Percentiles rank a stretch among this genome's conserved stretches.
phyloP scores from a whole-genome alignment of 2,888 invertebrate species.

The Himalopsyche tibetana region DNA sequence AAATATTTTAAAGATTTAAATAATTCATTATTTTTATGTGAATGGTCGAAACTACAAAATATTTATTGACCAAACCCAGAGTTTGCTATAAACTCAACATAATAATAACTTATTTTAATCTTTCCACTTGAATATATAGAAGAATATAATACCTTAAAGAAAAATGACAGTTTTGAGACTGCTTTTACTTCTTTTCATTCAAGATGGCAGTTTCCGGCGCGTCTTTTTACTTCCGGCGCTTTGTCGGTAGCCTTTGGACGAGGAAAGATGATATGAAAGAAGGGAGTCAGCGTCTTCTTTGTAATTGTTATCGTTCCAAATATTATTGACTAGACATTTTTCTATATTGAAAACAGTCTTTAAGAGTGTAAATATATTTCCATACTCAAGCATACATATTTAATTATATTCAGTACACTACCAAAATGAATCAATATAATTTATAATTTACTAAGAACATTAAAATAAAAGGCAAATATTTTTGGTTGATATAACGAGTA shows the following conservation, averaged over 20 bases:
- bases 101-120: not conserved
- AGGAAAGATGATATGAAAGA: not conserved
- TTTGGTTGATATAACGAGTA: no score
- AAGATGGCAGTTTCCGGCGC: slow-evolving; percentile 38
- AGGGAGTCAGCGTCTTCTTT: not conserved
- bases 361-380: no score
- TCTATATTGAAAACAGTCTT: not conserved
- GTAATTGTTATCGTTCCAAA: not conserved
- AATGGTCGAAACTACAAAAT: not conserved
- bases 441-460: no score
- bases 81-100: no score
- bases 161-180: not conserved
- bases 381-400: no score
- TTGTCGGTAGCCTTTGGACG: slow-evolving; percentile 37
- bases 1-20: no score
- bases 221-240: slow-evolving; percentile 36
- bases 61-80: not conserved
- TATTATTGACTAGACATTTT: not conserved
- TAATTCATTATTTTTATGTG: no score
- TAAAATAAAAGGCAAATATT: no score
- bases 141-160: slow-evolving; percentile 5
- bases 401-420: no score
- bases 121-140: not conserved
- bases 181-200: slow-evolving; percentile 27
- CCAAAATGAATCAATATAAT: no score